Percentiles rank a stretch among this genome's conserved stretches.
Evolutionary conservation across 2,888 invertebrate species (phyloP).

Genomic region (Caenorhabditis plicata): DNA sequence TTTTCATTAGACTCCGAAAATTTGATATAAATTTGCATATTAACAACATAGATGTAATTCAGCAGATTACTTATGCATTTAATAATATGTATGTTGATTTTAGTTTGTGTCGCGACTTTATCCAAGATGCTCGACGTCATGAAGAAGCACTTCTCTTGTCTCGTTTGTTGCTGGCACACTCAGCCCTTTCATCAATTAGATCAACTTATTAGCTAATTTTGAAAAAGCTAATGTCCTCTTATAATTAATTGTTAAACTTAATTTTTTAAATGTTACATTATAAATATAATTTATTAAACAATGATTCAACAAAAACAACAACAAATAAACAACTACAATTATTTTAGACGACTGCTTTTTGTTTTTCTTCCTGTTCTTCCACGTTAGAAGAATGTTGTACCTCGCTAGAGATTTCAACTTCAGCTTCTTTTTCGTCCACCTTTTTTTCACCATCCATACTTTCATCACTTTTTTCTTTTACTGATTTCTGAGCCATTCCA

Average conservation of each 20-base stretch:
- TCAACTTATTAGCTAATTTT: slow-evolving; percentile 30
- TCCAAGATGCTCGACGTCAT: slow-evolving; percentile 38
- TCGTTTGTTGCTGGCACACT: slow-evolving; percentile 39
- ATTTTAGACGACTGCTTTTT: no score
- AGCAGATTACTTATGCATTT: no score
- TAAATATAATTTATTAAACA: not conserved
- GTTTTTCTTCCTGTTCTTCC: no score
- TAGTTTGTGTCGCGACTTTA: slow-evolving; percentile 39
- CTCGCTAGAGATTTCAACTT: not conserved
- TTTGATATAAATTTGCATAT: no score
- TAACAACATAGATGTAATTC: no score
- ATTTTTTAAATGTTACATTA: not conserved
- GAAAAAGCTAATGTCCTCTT: not conserved
- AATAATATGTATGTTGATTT: no score
- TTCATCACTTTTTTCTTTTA: slow-evolving; percentile 8
- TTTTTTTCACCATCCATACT: no score
- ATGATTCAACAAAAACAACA: not conserved
- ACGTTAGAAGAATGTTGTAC: no score
- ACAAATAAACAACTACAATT: slow-evolving; percentile 5
- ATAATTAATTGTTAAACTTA: not conserved
- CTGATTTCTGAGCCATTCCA: slow-evolving; percentile 18
- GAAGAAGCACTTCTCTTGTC: slow-evolving; percentile 39
- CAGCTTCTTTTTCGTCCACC: slow-evolving; percentile 1
- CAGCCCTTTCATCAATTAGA: slow-evolving; percentile 39
- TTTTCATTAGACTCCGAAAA: no score